Percentiles rank a stretch among this genome's conserved stretches.
Conservation (phyloP, 2,797 vertebrate genomes). For the Schizopygopsis malacanthus region DNA sequence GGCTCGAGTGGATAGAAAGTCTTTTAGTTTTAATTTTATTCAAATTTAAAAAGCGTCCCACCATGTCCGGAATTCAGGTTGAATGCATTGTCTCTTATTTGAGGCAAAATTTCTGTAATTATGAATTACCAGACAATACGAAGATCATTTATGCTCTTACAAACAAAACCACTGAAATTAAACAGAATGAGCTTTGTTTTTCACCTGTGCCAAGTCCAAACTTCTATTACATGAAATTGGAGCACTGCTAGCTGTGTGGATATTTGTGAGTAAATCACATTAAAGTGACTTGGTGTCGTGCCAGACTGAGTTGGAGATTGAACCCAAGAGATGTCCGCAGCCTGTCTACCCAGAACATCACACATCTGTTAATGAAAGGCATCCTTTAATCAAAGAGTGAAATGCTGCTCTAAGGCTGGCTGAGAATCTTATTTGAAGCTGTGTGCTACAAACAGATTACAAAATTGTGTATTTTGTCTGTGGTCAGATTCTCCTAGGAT, state of each 20-base stretch:
- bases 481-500: background rate
- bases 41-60: too few species aligned
- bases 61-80: too few species aligned
- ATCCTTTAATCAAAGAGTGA: background rate
- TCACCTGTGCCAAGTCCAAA: background rate
- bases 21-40: too few species aligned
- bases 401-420: background rate
- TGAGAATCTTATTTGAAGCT: background rate
- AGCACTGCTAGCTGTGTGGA: constrained; percentile 18
- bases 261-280: constrained; percentile 26
- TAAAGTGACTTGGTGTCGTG: constrained; percentile 4
- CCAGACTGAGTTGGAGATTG: constrained; percentile 10
- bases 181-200: constrained; percentile 13
- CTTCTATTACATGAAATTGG: background rate
- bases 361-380: constrained; percentile 16
- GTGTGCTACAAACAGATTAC: background rate
- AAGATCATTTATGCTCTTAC: background rate
- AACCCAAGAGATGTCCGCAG: constrained; percentile 14
- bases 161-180: constrained; percentile 1
- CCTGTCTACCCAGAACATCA: constrained; percentile 3
- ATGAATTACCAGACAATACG: constrained; percentile 7
- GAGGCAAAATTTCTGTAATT: background rate
- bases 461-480: background rate
- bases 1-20: too few species aligned
- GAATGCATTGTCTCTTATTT: background rate